phyloP scores from a whole-genome alignment of 2,797 vertebrate genomes.

The Anguilla marmorata region DNA sequence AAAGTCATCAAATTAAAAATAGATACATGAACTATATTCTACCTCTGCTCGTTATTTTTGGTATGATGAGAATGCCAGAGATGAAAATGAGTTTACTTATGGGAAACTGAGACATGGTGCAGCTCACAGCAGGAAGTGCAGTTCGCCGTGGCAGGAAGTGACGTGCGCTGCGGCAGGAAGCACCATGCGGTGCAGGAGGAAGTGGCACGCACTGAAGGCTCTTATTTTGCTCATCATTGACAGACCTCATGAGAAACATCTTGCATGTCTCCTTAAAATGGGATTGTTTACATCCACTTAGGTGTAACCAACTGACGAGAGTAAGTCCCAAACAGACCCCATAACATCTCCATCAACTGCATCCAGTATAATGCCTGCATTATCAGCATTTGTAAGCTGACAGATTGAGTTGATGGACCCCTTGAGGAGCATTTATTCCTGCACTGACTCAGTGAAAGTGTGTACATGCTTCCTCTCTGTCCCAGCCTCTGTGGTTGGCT shows the following conservation, averaged over 20 bases:
- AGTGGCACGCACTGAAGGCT: not conserved
- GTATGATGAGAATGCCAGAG: conserved; percentile 51
- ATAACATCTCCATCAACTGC: not conserved
- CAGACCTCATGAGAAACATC: not conserved
- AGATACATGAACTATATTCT: conserved; percentile 69
- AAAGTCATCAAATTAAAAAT: conserved; percentile 70
- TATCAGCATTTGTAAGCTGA: conserved; percentile 13
- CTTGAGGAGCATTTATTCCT: not conserved
- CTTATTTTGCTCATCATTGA: not conserved
- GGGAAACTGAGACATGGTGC: conserved; percentile 47
- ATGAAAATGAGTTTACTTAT: conserved; percentile 53
- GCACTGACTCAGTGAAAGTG: not conserved
- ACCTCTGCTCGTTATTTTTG: conserved; percentile 64
- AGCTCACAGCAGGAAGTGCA: conserved; percentile 28
- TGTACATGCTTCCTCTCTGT: not conserved
- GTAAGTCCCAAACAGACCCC: not conserved
- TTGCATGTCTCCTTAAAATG: not conserved
- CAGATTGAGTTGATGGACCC: not conserved
- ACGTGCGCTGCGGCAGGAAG: too few relatives aligned
- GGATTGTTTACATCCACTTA: not conserved
- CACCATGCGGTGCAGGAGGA: conserved; percentile 20
- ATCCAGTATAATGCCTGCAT: not conserved
- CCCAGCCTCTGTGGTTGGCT: not conserved
- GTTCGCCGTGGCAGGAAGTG: conserved; percentile 23
- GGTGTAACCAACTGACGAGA: not conserved